Evolutionary conservation across 1,140 invertebrate genomes (phyloP).

Genomic region (Saccostrea cuccullata): DNA sequence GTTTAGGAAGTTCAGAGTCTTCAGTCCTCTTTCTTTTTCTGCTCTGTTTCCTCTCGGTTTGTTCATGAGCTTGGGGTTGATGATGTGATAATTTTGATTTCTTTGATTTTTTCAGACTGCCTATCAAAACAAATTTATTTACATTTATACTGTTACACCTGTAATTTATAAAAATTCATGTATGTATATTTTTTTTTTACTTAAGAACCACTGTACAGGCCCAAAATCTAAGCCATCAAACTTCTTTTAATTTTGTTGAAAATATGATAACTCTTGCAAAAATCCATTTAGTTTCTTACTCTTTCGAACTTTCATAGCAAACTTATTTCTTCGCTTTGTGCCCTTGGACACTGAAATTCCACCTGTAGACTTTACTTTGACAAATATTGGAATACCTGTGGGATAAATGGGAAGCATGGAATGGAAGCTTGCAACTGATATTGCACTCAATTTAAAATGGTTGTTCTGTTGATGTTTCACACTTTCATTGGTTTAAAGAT

Average conservation of each 20-base stretch:
- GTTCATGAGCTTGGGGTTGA: not conserved
- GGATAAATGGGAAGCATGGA: not conserved
- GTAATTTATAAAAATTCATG: no score
- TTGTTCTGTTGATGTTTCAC: no score
- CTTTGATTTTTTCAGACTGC: not conserved
- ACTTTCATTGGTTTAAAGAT: no score
- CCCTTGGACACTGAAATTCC: not conserved
- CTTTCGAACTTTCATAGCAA: not conserved
- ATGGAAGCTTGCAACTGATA: not conserved
- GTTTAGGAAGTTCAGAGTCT: not conserved
- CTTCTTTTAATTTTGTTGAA: not conserved
- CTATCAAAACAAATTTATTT: not conserved
- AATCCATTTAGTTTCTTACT: not conserved
- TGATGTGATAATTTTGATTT: not conserved
- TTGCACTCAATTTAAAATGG: no score
- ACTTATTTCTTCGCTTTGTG: not conserved
- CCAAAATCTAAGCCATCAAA: not conserved
- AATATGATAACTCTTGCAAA: not conserved
- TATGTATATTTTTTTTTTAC: no score
- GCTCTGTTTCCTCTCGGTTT: not conserved
- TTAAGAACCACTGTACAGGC: no score
- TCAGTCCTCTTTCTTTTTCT: not conserved
- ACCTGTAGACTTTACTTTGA: not conserved
- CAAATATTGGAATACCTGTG: not conserved
- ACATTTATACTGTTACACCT: not conserved